These are phyloP conservation scores for Nomada flava DNA, from an alignment of 2,888 invertebrate genomes.

Conservation along the genomic window DNA sequence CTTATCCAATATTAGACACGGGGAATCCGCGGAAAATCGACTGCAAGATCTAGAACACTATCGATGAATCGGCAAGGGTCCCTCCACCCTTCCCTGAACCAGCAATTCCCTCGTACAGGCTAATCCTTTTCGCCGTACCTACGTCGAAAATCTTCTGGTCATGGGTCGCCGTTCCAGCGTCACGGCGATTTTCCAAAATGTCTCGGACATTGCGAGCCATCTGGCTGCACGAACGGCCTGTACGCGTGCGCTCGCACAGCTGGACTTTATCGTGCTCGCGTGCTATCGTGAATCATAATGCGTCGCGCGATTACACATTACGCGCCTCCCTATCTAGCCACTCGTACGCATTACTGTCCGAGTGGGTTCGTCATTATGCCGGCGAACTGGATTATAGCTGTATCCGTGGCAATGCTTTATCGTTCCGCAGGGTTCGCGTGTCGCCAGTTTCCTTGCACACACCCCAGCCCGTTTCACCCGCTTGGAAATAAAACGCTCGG, in stretches of 20 bases:
- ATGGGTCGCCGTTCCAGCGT: conserved; percentile 43
- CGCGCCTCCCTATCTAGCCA: conserved; percentile 60
- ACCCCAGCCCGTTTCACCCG: neutral
- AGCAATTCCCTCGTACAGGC: too few species aligned
- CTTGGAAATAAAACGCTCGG: conserved; percentile 46
- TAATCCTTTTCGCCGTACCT: too few species aligned
- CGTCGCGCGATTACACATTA: conserved; percentile 68
- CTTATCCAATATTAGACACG: too few species aligned
- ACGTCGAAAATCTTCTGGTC: neutral
- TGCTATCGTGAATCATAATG: conserved; percentile 68
- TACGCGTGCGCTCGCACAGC: conserved; percentile 28
- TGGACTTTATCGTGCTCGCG: conserved; percentile 64
- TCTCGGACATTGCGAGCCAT: neutral
- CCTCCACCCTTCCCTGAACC: too few species aligned
- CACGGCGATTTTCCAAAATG: conserved; percentile 43
- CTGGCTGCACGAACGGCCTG: neutral
- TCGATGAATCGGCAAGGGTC: too few species aligned
- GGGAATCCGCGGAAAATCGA: too few species aligned
- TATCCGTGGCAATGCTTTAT: conserved; percentile 50
- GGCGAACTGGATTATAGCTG: conserved; percentile 58
- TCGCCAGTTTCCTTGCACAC: neutral
- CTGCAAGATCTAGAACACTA: too few species aligned
- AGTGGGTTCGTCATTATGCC: conserved; percentile 64
- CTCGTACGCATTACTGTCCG: conserved; percentile 62
- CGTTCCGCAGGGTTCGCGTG: conserved; percentile 34